A percentile compares a stretch with the other conserved stretches of the same genome.
Conservation (phyloP, 2,797 vertebrate genomes). For the Pipistrellus pipistrellus region DNA sequence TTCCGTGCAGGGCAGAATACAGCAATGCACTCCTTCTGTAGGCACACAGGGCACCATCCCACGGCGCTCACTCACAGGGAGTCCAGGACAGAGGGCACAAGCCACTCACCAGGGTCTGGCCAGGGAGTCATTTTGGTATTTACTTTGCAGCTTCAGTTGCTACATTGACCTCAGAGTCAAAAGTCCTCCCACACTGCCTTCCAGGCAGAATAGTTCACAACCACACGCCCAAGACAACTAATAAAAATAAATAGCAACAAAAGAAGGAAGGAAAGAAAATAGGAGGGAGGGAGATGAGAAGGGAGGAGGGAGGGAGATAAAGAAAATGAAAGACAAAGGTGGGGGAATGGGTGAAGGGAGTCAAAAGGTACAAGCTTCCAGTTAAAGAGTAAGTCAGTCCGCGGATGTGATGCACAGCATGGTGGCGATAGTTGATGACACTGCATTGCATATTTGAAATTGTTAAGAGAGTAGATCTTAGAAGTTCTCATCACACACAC, state of each 20-base stretch:
- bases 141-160: neutral
- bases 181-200: neutral
- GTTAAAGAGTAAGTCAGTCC: neutral
- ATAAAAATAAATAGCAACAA: neutral
- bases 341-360: neutral
- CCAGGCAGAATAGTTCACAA: neutral
- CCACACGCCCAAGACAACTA: neutral
- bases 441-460: neutral
- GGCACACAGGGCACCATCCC: rapidly evolving
- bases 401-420: too few species aligned
- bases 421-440: neutral
- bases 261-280: neutral
- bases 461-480: neutral
- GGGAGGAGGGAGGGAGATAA: neutral
- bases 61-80: rapidly evolving
- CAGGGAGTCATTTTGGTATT: neutral
- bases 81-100: neutral
- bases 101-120: neutral
- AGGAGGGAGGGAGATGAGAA: neutral
- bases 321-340: neutral
- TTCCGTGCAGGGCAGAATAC: neutral
- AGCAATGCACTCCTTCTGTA: rapidly evolving
- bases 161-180: neutral
- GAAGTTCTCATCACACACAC: neutral
- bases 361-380: neutral